Conservation (phyloP, 2,113 vertebrate genomes). For the Jacana jacana region DNA sequence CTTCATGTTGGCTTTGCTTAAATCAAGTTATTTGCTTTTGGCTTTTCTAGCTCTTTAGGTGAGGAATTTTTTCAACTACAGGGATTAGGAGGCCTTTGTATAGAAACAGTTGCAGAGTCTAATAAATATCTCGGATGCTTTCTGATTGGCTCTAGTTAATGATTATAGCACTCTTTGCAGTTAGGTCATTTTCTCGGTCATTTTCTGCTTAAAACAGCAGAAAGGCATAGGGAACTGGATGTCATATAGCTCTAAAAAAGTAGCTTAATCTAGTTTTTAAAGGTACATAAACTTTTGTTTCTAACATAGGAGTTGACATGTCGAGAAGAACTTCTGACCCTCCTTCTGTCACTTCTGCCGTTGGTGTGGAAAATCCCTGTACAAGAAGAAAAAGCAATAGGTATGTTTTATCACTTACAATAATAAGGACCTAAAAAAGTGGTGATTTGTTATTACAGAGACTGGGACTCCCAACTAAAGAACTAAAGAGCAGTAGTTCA, state of each 20-base stretch:
- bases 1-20: background rate
- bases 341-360: slow-evolving; percentile 91
- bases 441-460: background rate
- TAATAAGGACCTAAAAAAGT: background rate
- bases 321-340: slow-evolving; percentile 93
- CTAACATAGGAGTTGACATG: slow-evolving; percentile 89
- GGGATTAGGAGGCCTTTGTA: background rate
- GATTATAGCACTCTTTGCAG: background rate
- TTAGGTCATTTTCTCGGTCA: background rate
- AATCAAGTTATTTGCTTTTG: slow-evolving; percentile 68
- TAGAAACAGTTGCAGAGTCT: slow-evolving; percentile 44
- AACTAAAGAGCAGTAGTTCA: background rate
- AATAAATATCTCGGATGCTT: slow-evolving; percentile 37
- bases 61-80: slow-evolving; percentile 69
- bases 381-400: slow-evolving; percentile 88
- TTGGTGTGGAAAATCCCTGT: slow-evolving; percentile 98
- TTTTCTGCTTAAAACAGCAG: background rate
- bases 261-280: background rate
- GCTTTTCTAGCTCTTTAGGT: slow-evolving; percentile 69
- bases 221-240: background rate
- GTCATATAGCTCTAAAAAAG: background rate
- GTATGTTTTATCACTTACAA: slow-evolving; percentile 58
- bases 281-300: background rate
- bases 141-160: slow-evolving; percentile 14
- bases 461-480: background rate